Percentiles rank a stretch among this genome's conserved stretches.
Conservation (phyloP, 2,113 vertebrate genomes). For the Corythoichthys haematopterus region DNA sequence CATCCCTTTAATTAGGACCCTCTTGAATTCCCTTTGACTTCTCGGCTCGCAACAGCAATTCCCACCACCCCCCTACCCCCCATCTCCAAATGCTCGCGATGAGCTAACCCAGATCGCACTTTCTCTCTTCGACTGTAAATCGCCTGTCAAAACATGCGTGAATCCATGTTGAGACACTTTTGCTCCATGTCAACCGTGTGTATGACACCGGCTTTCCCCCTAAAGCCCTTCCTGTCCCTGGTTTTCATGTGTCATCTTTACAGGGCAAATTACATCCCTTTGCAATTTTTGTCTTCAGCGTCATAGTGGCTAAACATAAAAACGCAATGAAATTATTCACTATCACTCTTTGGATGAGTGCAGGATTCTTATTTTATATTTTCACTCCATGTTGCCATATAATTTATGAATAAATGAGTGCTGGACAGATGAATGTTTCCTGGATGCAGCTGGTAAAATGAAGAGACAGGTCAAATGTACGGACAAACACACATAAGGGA, state of each 20-base stretch:
- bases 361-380: slow-evolving; percentile 11
- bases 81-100: slow-evolving; percentile 56
- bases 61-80: slow-evolving; percentile 21
- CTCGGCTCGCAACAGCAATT: slow-evolving; percentile 33
- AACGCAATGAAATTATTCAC: slow-evolving; percentile 46
- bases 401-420: background rate
- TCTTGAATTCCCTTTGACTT: slow-evolving; percentile 53
- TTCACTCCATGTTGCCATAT: slow-evolving; percentile 22
- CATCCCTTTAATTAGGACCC: slow-evolving; percentile 60
- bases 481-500: no score
- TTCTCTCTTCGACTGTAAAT: slow-evolving; percentile 49
- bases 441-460: background rate
- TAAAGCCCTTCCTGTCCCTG: slow-evolving; percentile 55
- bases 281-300: slow-evolving; percentile 17
- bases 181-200: slow-evolving; percentile 59
- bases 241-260: slow-evolving; percentile 60
- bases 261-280: slow-evolving; percentile 48
- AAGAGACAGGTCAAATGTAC: no score
- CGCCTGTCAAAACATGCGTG: slow-evolving; percentile 53
- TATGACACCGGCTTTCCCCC: slow-evolving; percentile 49
- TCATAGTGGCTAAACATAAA: slow-evolving; percentile 55
- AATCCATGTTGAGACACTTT: slow-evolving; percentile 56
- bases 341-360: slow-evolving; percentile 54
- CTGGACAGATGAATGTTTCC: background rate
- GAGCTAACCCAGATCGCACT: slow-evolving; percentile 68